phyloP scores from a whole-genome alignment of 2,113 vertebrate genomes.

The Pseudonaja textilis region DNA sequence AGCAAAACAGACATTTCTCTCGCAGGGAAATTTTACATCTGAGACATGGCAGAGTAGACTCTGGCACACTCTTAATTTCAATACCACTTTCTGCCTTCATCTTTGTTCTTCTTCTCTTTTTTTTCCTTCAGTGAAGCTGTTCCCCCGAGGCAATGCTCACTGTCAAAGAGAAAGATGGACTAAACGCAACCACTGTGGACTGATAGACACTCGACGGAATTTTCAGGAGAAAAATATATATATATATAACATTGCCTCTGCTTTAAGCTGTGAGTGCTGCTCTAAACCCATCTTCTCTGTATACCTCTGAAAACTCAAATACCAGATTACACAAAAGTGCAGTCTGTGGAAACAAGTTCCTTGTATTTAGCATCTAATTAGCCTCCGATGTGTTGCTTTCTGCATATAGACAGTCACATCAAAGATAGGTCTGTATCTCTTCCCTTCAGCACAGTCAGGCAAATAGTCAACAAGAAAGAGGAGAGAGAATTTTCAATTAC shows the following conservation, averaged over 20 bases:
- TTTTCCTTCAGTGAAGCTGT: background rate
- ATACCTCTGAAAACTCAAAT: background rate
- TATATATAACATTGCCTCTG: background rate
- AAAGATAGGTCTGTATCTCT: background rate
- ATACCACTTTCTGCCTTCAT: background rate
- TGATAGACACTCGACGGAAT: background rate
- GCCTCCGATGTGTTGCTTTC: background rate
- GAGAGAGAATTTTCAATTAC: constrained; percentile 18
- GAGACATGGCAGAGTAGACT: background rate
- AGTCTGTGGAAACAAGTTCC: background rate
- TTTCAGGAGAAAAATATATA: background rate
- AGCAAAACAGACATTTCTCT: background rate
- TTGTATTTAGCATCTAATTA: constrained; percentile 5
- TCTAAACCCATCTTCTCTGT: background rate
- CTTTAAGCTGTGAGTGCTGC: background rate
- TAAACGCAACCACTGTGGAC: background rate
- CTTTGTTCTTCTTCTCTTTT: background rate
- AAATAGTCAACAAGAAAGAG: background rate
- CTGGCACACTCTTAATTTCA: background rate
- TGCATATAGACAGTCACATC: constrained; percentile 4
- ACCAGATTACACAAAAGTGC: background rate
- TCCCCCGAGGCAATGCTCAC: background rate
- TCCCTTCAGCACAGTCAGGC: background rate
- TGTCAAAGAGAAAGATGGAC: background rate
- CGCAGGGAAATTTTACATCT: background rate